phyloP scores from a whole-genome alignment of 2,113 vertebrate genomes.

The Laticauda laticaudata region DNA sequence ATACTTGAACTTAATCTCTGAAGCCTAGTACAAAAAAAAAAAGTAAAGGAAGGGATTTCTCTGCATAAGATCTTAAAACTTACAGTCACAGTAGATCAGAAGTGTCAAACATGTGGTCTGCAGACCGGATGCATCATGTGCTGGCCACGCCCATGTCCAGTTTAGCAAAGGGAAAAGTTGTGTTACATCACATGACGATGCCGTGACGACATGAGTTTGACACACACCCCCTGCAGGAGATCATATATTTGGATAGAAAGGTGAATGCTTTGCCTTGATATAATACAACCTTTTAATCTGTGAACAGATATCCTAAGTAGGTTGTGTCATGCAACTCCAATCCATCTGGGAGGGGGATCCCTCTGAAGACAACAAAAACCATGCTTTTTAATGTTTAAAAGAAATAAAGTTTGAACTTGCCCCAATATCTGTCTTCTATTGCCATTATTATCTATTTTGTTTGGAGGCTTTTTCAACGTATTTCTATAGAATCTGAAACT shows the following conservation, averaged over 20 bases:
- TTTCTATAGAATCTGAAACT: constrained; percentile 44
- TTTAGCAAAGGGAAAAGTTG: too few relatives aligned
- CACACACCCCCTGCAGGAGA: too few relatives aligned
- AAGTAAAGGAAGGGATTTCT: neutral
- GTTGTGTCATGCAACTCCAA: neutral
- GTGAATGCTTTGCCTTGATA: neutral
- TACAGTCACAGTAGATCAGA: too few relatives aligned
- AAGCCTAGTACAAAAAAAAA: neutral
- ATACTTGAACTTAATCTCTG: neutral
- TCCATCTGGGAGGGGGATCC: neutral
- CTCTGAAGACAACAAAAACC: neutral
- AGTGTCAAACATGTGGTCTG: too few relatives aligned
- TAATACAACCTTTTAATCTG: neutral
- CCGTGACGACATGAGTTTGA: too few relatives aligned
- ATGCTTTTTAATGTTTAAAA: neutral
- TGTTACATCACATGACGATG: too few relatives aligned
- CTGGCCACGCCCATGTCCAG: too few relatives aligned
- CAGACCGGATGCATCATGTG: too few relatives aligned
- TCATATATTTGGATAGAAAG: neutral
- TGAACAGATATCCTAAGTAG: neutral
- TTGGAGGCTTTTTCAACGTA: neutral
- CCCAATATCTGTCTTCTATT: neutral
- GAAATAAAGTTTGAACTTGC: neutral
- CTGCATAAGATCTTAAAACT: neutral
- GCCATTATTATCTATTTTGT: neutral